A percentile compares a stretch with the other conserved stretches of the same genome.
Evolutionary conservation across 2,113 vertebrate genomes (phyloP).

Genomic region (Actinemys pallida): DNA sequence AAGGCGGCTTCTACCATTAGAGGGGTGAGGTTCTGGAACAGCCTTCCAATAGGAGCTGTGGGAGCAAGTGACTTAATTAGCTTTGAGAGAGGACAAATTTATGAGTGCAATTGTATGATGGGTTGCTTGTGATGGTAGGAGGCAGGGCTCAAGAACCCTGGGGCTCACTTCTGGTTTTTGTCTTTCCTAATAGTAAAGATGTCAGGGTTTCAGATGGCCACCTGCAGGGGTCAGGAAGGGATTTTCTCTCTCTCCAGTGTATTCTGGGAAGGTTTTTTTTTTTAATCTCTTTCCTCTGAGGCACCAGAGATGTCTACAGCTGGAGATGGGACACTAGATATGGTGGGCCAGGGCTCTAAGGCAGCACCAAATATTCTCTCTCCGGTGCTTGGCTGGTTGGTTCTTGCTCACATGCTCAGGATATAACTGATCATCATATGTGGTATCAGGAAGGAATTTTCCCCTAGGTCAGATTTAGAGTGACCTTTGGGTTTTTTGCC

Average conservation of each 20-base stretch:
- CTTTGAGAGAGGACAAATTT: background rate
- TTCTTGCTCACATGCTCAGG: background rate
- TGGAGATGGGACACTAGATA: background rate
- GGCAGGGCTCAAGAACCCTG: background rate
- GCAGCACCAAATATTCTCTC: background rate
- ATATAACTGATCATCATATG: background rate
- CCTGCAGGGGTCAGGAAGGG: background rate
- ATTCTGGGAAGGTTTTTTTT: background rate
- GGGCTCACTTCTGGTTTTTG: background rate
- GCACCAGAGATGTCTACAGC: background rate
- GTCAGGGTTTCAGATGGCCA: background rate
- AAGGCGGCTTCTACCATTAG: background rate
- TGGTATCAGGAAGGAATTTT: background rate
- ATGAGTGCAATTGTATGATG: background rate
- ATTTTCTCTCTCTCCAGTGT: background rate
- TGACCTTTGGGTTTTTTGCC: background rate
- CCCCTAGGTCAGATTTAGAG: background rate
- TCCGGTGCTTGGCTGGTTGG: background rate
- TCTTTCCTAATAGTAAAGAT: background rate
- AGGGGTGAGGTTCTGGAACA: background rate
- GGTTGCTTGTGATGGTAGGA: background rate
- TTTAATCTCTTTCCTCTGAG: background rate
- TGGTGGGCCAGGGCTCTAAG: too few species aligned
- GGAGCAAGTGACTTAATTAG: background rate
- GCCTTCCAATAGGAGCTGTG: background rate